Percentiles rank a stretch among this genome's conserved stretches.
Evolutionary conservation across 1,140 invertebrate genomes (phyloP).

Genomic region (Caenorhabditis inopinata): DNA sequence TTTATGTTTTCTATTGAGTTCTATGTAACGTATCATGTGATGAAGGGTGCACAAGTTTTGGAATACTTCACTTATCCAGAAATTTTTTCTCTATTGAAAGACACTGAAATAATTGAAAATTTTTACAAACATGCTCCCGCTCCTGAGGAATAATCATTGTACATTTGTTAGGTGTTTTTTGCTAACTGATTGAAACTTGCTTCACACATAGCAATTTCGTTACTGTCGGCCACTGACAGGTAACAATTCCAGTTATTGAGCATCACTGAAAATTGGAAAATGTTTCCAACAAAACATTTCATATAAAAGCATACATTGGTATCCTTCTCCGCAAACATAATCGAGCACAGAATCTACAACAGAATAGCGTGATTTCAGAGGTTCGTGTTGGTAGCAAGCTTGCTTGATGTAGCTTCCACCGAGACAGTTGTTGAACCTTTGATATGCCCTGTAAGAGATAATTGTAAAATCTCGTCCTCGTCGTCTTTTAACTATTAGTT

Average conservation of each 20-base stretch:
- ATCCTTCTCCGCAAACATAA: conserved; percentile 42
- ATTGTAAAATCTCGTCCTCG: too few species aligned
- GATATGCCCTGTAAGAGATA: conserved; percentile 38
- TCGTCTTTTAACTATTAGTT: not conserved
- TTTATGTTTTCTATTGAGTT: too few species aligned
- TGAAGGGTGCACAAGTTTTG: too few species aligned
- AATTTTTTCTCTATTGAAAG: not conserved
- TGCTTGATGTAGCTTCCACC: conserved; percentile 45
- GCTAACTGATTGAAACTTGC: conserved; percentile 11
- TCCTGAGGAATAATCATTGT: conserved; percentile 36
- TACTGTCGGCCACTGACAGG: conserved; percentile 27
- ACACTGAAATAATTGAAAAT: not conserved
- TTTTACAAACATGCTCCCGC: conserved; percentile 35
- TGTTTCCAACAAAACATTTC: not conserved
- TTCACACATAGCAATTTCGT: conserved; percentile 38
- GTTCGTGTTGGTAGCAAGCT: conserved; percentile 35
- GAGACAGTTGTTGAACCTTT: conserved; percentile 34
- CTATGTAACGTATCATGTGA: too few species aligned
- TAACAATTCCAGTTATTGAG: conserved; percentile 36
- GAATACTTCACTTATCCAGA: too few species aligned
- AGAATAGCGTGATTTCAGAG: conserved; percentile 33
- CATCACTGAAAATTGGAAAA: not conserved
- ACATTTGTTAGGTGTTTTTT: conserved; percentile 23
- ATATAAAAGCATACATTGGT: not conserved
- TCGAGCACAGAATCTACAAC: conserved; percentile 36